These are phyloP conservation scores for Irena cyanogastra DNA, from an alignment of 2,113 vertebrate species.

Conservation along the genomic window DNA sequence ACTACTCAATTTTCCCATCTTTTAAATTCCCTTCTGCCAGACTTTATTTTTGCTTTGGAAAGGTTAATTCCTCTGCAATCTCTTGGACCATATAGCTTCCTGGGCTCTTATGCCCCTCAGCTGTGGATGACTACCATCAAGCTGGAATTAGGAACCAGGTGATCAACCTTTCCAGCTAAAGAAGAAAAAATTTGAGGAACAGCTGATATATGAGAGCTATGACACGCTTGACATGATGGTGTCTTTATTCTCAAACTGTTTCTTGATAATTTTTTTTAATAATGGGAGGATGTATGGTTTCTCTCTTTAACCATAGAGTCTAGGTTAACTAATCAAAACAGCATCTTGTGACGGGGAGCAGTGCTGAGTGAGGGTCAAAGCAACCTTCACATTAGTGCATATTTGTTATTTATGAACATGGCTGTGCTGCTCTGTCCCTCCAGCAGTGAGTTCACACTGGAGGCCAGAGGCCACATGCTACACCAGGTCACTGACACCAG, in stretches of 20 bases:
- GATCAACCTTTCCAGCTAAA: not conserved
- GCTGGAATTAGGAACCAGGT: not conserved
- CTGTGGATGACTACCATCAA: not conserved
- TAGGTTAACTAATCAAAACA: not conserved
- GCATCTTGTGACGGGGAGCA: not conserved
- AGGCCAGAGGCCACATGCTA: not conserved
- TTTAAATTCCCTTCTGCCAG: not conserved
- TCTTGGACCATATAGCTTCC: not conserved
- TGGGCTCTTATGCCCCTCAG: not conserved
- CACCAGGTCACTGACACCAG: not conserved
- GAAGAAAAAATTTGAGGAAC: not conserved
- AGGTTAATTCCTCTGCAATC: not conserved
- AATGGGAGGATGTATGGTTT: not conserved
- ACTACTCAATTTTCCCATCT: not conserved
- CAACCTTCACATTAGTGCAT: not conserved
- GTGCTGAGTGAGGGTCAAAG: not conserved
- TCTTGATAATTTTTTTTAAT: not conserved
- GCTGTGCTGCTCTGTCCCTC: not conserved
- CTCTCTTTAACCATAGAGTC: not conserved
- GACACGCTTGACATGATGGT: not conserved
- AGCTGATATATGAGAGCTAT: not conserved
- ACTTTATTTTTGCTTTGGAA: not conserved
- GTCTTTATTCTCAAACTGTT: not conserved
- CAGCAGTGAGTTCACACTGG: not conserved
- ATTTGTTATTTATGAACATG: not conserved